Base-by-base conservation (phyloP, 1,140 invertebrate species). In the Whitmania pigra region DNA sequence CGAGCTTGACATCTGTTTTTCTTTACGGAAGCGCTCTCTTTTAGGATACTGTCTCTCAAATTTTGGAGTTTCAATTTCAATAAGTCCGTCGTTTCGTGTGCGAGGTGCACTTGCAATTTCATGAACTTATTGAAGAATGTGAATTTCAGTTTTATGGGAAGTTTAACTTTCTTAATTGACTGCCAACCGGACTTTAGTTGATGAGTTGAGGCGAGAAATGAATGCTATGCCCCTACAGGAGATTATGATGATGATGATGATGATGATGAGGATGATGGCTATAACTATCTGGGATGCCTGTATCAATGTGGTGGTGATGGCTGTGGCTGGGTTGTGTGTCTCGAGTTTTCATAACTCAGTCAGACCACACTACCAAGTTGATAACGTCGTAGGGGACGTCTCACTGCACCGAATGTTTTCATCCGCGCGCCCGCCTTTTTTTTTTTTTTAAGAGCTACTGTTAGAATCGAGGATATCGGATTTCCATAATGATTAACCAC, bases 261-360 rank as follows among this genome's bases (percentile, higher is more conserved):
- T 17, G 43, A 40, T 54, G 71, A 36, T 72, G 36, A 36, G 29
- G 71, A 60, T 25, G 43, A 49, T 17, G 43, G 15, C 43, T 11
- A 49, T 49, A 17, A 49, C 15, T 15, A 17, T 11, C 43, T 11
- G 43, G 43, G 43, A 49, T 49, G 43, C 11, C 43, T 49, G 13
- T 11, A 49, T 49, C 43, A 49, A 49, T 17, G 43, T 49, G 43
- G 43, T 49, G 49, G 73, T 73, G 60, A 53, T 73, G 66, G 20
- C 22, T 20, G 68, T 73, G 53, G 67, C n/a, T 53, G 20, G 55
- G 27, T 70, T 49, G 43, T 49, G 43, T 49, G 43, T 49, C 43
- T 49, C 43, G 13, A 49, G 43, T 49, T 4, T 31, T 53, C 71
- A 74, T 53, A 74, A 74, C 73, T 74, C 73, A 74, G 73, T 74